Evolutionary conservation across 2,888 invertebrate species (phyloP), one percentile per base, ranked within the genome.

Genomic region (Autographa pulchrina): DNA sequence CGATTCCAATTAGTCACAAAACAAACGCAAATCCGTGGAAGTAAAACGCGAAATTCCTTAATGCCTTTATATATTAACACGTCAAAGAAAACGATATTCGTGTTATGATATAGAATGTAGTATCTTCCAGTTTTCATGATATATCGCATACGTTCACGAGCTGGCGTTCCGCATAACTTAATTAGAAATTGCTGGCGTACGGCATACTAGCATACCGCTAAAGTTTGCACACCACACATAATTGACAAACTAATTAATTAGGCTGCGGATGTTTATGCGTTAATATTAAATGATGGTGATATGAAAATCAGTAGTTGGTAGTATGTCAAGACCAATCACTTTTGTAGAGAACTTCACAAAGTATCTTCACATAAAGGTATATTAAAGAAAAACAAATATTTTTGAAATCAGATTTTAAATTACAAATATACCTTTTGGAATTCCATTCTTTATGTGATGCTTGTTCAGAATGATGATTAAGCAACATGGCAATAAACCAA

Each of bases 81-180:
- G 77, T 74, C 65, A 77, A 83, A 81, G 75, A 70, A 83, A 81
- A 78, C 64, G 65, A 75, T 72, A 81, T 83, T 79, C 75, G 66
- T 70, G 82, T 60, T 61, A 68, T 70, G 59, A 65, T 62, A 48
- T 75, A 64, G 67, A 78, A 80, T 80, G 80, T 73, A 69, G 35
- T 70, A 79, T 82, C 72, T 81, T 72, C 66, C 77, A 83, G 78
- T 84, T 84, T 87, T 87, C 84, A 82, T 91, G 89, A 91, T 90
- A 86, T 86, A 90, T 88, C 81, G 88, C 90, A 70, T 81, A 80
- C 85, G 84, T 85, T 86, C 89, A 90, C 88, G 91, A 82, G 77
- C 81, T 82, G 80, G 73, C 94, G 95, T 95, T 95, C 94, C 94
- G 95, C 95, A 94, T 95, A 91, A 94, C 94, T 95, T 92, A 85